Evolutionary conservation across 2,797 vertebrate species (phyloP).

Genomic region (Oreortyx pictus): DNA sequence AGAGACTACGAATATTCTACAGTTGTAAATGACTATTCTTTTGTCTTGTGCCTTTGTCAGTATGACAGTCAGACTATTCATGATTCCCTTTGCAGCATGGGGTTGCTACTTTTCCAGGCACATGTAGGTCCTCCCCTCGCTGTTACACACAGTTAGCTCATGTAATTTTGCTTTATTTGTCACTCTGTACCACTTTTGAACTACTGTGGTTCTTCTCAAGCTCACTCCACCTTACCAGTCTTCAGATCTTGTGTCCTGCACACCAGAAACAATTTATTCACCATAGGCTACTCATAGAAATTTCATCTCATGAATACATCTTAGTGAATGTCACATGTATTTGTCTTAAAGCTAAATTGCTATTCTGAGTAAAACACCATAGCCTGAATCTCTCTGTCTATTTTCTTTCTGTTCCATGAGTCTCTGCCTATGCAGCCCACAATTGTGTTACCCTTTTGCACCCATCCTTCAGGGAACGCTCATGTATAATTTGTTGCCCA

Average conservation of each 20-base stretch:
- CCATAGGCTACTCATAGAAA: not conserved
- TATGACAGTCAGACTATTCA: not conserved
- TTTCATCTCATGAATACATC: not conserved
- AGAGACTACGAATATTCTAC: not conserved
- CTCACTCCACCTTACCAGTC: not conserved
- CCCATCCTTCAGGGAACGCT: not conserved
- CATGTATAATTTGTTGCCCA: conserved; percentile 16
- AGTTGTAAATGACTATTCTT: not conserved
- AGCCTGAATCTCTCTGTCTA: not conserved
- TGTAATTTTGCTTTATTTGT: not conserved
- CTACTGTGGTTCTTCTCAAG: not conserved
- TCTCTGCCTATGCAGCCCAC: not conserved
- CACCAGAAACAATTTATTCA: not conserved
- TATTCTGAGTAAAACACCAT: not conserved
- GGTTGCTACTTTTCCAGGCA: not conserved
- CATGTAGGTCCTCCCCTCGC: not conserved
- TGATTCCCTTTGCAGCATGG: not conserved
- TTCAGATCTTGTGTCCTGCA: not conserved
- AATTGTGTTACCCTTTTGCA: not conserved
- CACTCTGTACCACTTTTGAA: not conserved
- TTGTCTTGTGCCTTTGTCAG: not conserved
- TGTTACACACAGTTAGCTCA: not conserved
- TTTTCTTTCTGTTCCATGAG: not conserved
- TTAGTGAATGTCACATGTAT: not conserved
- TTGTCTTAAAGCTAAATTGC: conserved; percentile 7